Base-by-base conservation (phyloP, 2,113 vertebrate genomes). In the Callochromis pleurospilus region DNA sequence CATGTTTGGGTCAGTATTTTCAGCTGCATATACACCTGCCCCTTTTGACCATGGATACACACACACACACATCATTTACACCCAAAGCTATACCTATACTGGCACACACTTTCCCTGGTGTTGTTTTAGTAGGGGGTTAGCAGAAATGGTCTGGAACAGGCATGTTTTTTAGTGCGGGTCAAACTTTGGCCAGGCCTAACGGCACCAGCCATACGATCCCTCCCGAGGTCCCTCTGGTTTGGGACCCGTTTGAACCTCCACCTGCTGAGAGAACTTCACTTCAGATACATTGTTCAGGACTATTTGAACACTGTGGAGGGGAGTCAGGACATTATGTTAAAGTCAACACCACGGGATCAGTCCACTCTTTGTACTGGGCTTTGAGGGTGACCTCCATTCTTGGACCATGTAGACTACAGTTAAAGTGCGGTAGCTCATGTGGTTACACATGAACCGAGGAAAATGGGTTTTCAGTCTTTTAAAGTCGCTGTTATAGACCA, bases 211-310 rank as follows among this genome's bases (percentile, higher is more conserved):
- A 97, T 98, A 92, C 96, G 97, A 98, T 98, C 96, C 97, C 96
- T 96, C 97, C 97, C 94, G 90, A 97, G 96, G 96, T 96, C 96
- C 95, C 96, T 95, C 95, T 97, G 96, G 97, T 96, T 97, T 83
- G 96, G 97, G 97, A 97, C 95, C 96, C 94, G 94, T 97, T 97
- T 98, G 97, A 98, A 98, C 97, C 96, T 97, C 96, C 97, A 98
- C 98, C 98, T 98, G 98, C 98, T 98, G 98, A 90, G 98, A 97
- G 94, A 95, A 97, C 96, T 96, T 98, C 96, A 97, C 97, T 98
- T 95, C 96, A 96, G 96, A 97, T 97, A 97, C 96, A 95, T 95
- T 95, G 96, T 96, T 96, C 97, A 96, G 95, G 95, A 96, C 97
- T 96, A 95, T 95, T 94, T 95, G 96, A 96, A 95, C 94, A 95